Conservation (phyloP, 2,888 invertebrate genomes). For the Tortricodes alternella region DNA sequence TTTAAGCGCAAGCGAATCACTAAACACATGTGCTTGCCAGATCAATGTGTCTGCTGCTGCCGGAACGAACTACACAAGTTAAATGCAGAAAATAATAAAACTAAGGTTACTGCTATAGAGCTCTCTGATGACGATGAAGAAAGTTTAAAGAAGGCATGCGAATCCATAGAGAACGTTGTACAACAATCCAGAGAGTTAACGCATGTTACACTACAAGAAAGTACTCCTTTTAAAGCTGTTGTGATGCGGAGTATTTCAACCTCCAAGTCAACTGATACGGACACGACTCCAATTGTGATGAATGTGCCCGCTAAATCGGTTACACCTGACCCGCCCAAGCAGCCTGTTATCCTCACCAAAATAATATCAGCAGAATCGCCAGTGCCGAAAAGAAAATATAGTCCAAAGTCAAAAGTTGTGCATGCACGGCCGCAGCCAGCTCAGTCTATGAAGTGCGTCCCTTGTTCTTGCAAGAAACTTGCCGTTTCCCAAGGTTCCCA, state of each 20-base stretch:
- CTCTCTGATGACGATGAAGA: conserved; percentile 34
- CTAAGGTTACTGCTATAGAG: conserved; percentile 8
- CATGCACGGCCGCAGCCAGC: not conserved
- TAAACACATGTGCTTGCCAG: conserved; percentile 39
- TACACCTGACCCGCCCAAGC: not conserved
- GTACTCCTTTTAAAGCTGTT: not conserved
- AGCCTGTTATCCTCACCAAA: not conserved
- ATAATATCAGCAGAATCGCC: not conserved
- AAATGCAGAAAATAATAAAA: not conserved
- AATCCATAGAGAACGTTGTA: conserved; percentile 37
- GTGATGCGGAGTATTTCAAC: not conserved
- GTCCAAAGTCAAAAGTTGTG: not conserved
- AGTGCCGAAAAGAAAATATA: not conserved
- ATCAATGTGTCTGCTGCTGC: conserved; percentile 53
- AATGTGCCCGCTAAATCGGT: not conserved
- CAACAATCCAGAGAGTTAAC: conserved; percentile 19
- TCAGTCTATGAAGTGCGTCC: not conserved
- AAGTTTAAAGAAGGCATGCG: conserved; percentile 29
- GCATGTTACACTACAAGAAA: not conserved
- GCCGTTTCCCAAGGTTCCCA: not conserved
- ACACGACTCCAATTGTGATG: not conserved
- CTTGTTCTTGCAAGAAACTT: conserved; percentile 6
- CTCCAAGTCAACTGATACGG: not conserved
- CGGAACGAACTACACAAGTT: conserved; percentile 32
- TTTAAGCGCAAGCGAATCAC: conserved; percentile 8